Base-by-base conservation (phyloP, 2,113 vertebrate genomes). In the Eidolon helvum region DNA sequence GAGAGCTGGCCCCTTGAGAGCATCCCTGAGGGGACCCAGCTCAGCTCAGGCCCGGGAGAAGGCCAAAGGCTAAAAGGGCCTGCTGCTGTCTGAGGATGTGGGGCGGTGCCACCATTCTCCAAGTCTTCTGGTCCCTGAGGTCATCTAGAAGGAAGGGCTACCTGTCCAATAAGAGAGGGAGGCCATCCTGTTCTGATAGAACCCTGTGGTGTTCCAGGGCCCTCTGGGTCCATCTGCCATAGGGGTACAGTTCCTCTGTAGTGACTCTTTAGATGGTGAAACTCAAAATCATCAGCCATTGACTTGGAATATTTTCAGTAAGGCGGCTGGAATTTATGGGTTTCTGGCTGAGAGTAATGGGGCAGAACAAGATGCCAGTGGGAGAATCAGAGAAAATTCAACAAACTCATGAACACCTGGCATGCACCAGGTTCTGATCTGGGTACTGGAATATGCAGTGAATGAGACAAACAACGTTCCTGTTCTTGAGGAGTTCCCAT, bases 1-100 rank as follows among this genome's bases (percentile, higher is more conserved):
- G 66, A 85, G 82, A 66, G 16, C 80, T 0, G 26, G 48, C 40
- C 87, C 69, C 83, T 86, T 14, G 84, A 94, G 94, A 94, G 35
- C 53, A 72, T 26, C 55, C 53, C 43, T n/a, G 68, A 55, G 19
- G 59, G 43, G 33, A 35, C 9, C 57, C 35, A 53, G 50, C 57
- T 75, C 30, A 30, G 50, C 21, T 40, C 65, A 75, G 74, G 65
- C 66, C 35, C 92, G 83, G 40, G 90, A 92, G 50, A 93, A 48
- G 63, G 74, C 69, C 14, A 19, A 19, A 33, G 59, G 79, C 35
- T 83, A 71, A 63, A 8, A 80, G 43, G 63, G 61, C 9, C 43
- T 33, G 33, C 53, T 87, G 33, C 26, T 45, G 0, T 53, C n/a
- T 66, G 15, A 1, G 53, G 33, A 48, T 5, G 6, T 33, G 43